A percentile compares a stretch with the other conserved stretches of the same genome.
phyloP scores from a whole-genome alignment of 1,140 invertebrate genomes.

The Brachionus koreanus region DNA sequence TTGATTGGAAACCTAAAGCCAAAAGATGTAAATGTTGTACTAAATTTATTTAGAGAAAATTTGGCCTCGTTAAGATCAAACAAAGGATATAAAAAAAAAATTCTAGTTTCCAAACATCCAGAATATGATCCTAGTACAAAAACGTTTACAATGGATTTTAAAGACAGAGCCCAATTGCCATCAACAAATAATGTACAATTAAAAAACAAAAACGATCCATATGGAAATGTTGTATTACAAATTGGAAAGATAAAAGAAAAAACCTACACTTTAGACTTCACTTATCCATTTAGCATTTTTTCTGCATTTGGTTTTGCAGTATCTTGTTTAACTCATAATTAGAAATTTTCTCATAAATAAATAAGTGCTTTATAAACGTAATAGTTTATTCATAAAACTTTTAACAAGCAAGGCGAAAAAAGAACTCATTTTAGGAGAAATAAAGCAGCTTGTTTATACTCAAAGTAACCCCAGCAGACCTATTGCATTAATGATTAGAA shows the following conservation, averaged over 20 bases:
- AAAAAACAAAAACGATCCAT: not conserved
- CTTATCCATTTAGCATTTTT: constrained; percentile 35
- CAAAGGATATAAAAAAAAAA: not conserved
- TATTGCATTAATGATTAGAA: too few relatives aligned
- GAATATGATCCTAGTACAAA: constrained; percentile 29
- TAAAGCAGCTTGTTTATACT: too few relatives aligned
- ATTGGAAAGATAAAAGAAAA: constrained; percentile 10
- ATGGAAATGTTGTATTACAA: constrained; percentile 8
- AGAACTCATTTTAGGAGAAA: too few relatives aligned
- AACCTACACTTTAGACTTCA: constrained; percentile 4
- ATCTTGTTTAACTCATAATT: constrained; percentile 25
- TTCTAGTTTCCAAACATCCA: not conserved
- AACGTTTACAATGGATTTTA: constrained; percentile 23
- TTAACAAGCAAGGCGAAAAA: too few relatives aligned
- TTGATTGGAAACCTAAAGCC: not conserved
- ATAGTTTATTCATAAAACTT: too few relatives aligned
- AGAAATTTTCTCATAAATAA: not conserved
- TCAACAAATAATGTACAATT: constrained; percentile 42
- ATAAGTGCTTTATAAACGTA: too few relatives aligned
- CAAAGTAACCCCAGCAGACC: too few relatives aligned
- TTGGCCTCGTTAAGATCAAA: not conserved
- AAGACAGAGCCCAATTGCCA: not conserved
- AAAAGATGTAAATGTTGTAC: not conserved
- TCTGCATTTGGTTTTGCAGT: constrained; percentile 35
- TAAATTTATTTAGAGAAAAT: constrained; percentile 18